Percentiles rank a stretch among this genome's conserved stretches.
These are phyloP conservation scores for Regulus satrapa DNA, from an alignment of 2,113 vertebrate genomes.

Conservation along the genomic window DNA sequence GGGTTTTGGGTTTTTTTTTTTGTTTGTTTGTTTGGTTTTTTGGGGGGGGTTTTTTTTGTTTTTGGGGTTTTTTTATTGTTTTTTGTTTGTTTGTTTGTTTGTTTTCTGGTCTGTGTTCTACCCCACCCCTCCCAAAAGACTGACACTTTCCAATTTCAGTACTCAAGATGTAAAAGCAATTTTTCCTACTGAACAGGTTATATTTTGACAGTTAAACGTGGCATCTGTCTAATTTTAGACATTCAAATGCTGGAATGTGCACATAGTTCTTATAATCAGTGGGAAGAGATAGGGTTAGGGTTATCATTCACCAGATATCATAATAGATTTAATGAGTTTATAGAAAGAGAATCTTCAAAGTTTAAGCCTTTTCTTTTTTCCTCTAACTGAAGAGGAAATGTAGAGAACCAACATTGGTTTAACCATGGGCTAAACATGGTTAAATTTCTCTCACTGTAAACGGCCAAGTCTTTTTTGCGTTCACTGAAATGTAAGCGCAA, in stretches of 20 bases:
- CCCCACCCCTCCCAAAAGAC: rapidly evolving
- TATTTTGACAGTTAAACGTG: not conserved
- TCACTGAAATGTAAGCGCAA: not conserved
- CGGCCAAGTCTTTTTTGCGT: not conserved
- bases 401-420: not conserved
- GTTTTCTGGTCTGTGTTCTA: not conserved
- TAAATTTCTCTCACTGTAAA: not conserved
- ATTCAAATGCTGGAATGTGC: not conserved
- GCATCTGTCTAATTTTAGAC: not conserved
- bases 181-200: not conserved
- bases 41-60: too few relatives aligned
- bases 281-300: not conserved
- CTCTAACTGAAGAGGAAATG: not conserved
- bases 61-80: too few relatives aligned
- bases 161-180: not conserved
- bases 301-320: not conserved
- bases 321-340: not conserved
- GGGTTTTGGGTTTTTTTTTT: too few relatives aligned
- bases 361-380: not conserved
- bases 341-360: not conserved
- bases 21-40: too few relatives aligned
- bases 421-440: not conserved
- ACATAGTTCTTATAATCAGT: not conserved
- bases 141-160: not conserved
- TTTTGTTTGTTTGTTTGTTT: too few relatives aligned